Base-by-base conservation (phyloP, 2,113 vertebrate species). In the Ranitomeya imitator region DNA sequence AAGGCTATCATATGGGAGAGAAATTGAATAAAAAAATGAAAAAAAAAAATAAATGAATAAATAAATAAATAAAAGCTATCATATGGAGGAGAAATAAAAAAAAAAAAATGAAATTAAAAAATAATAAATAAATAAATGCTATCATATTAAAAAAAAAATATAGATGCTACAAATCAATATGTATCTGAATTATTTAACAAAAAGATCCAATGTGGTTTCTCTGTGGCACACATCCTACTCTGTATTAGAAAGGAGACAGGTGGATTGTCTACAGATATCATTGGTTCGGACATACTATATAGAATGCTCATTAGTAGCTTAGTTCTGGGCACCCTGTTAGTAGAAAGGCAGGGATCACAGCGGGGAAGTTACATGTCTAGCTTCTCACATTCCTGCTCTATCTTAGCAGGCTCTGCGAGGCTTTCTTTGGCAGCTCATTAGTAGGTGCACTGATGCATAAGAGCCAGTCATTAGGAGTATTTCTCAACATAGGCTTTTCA, bases 361-460 rank as follows among this genome's bases (percentile, higher is more conserved):
- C 97, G 92, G 97, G 97, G 96, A 97, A 98, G 97, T 98, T 96
- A 95, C 96, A 96, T 96, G 96, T 96, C 96, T 94, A 96, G 96
- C 96, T 97, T 96, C 97, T 98, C 96, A 95, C 96, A 98, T 98
- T 97, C 96, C 95, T 93, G 95, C 95, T 97, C 96, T 96, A 97
- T 96, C 96, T 97, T 95, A 94, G 95, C 96, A 96, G 96, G 96
- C 96, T 96, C 97, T 95, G 95, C 95, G 97, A 97, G 97, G 96
- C 96, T 96, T 97, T 96, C 97, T 96, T 97, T 98, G 97, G 97
- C 98, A 99, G 98, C 98, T 99, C 98, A 99, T 99, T 99, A 99
- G 98, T 97, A 99, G 96, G 96, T 96, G 96, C 97, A 97, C 96
- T 97, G 98, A 99, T 99, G 98, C 98, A 99, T 99, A 99, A 99